Base-by-base conservation (phyloP, 2,888 invertebrate genomes). In the Ochlodes sylvanus region DNA sequence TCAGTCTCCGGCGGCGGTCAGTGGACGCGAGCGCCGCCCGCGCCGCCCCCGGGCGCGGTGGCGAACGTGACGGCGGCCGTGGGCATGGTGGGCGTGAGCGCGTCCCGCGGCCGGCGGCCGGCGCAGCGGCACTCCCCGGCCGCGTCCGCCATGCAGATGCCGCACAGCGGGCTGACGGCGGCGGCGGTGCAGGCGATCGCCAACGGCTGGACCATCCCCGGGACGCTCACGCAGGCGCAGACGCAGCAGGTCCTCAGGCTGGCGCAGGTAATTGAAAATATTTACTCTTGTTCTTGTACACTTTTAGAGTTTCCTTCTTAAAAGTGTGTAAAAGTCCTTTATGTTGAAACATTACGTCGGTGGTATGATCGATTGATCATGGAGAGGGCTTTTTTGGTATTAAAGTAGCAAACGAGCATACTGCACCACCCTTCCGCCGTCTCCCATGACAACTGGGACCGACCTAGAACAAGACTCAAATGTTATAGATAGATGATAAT, bases 11-110 rank as follows among this genome's bases (percentile, higher is more conserved):
- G 94, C 72, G 94, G 94, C 15, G 96, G 96, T 0, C 96, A 97
- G 75, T 97, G 97, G 97, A 97, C 97, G 32, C 93, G 96, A 38
- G 96, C 96, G 75, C 97, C 97, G 0, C 94, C 95, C 0, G 96
- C 95, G 47, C 97, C 97, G 9, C 96, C 96, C 0, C 91, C 94
- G 67, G 87, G 81, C 17, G 84, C 81, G 17, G 87, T 82, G 0
- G 80, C 79, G 7, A 76, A 75, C 14, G 80, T 80, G 61, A 89
- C 82, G 67, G 76, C 74, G 71, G 78, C 81, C 54, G 83, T 76
- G 73, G 81, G 76, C 15, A 82, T 82, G 34, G 77, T 74, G 79
- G 72, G 80, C 82, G 90, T 85, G 70, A 88, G 90, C 60, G 81
- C 78, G 52, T 80, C 90, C 1, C 86, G 92, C 4, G 82, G 92